Evolutionary conservation across 2,888 invertebrate genomes (phyloP).

Genomic region (Lycia hirtaria): DNA sequence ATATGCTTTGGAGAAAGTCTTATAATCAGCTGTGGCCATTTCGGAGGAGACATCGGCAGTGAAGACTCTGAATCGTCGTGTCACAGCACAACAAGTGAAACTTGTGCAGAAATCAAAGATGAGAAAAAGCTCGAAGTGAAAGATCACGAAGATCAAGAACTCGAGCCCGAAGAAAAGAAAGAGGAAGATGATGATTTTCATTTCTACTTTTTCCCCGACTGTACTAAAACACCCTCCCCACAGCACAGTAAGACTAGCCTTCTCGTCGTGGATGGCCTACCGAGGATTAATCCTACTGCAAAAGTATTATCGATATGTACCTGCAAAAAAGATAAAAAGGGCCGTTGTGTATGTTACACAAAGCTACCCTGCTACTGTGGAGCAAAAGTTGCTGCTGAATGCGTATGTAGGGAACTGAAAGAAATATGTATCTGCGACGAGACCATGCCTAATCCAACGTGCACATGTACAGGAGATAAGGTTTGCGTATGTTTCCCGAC

Average conservation of each 20-base stretch:
- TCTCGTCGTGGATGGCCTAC: constrained; percentile 67
- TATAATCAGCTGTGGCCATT: constrained; percentile 81
- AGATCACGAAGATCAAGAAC: constrained; percentile 50
- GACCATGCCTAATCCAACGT: constrained; percentile 53
- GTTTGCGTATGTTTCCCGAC: constrained; percentile 68
- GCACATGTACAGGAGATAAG: constrained; percentile 60
- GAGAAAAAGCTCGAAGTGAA: constrained; percentile 49
- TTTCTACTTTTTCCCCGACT: constrained; percentile 79
- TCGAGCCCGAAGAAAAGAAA: constrained; percentile 40
- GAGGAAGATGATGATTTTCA: constrained; percentile 70
- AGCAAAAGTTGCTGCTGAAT: constrained; percentile 58
- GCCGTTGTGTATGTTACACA: constrained; percentile 63
- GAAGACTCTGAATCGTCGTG: constrained; percentile 76
- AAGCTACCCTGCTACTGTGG: constrained; percentile 72
- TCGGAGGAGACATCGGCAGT: constrained; percentile 59
- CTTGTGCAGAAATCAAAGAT: constrained; percentile 52
- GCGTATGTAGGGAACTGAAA: constrained; percentile 60
- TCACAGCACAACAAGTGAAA: constrained; percentile 53
- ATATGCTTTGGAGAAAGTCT: constrained; percentile 84
- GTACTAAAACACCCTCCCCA: constrained; percentile 55
- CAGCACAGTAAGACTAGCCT: constrained; percentile 65
- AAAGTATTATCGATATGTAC: constrained; percentile 53
- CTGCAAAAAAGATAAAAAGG: constrained; percentile 59
- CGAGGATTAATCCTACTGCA: constrained; percentile 61
- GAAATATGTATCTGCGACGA: constrained; percentile 69